Conservation (phyloP, 2,113 vertebrate genomes). For the Pyxicephalus adspersus region DNA sequence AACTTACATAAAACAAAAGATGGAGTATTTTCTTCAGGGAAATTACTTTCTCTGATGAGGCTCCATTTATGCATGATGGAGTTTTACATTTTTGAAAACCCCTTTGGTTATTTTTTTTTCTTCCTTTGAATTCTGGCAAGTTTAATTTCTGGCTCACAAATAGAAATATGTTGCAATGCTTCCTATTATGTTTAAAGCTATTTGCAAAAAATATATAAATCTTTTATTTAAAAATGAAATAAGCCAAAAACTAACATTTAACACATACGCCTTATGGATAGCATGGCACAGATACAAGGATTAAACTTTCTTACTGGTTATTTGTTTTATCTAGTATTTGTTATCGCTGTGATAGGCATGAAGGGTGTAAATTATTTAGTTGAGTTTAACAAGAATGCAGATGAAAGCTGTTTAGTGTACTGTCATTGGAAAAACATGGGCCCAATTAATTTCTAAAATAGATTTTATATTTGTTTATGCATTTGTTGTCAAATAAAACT, state of each 20-base stretch:
- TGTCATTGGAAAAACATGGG: constrained; percentile 19
- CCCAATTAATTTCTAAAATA: constrained; percentile 33
- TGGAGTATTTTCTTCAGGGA: constrained; percentile 80
- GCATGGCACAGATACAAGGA: constrained; percentile 30
- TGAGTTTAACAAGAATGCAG: constrained; percentile 50
- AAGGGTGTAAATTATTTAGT: constrained; percentile 54
- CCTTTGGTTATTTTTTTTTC: constrained; percentile 76
- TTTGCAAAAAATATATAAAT: constrained; percentile 67
- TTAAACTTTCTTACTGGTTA: constrained; percentile 50
- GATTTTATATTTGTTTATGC: constrained; percentile 14
- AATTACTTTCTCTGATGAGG: constrained; percentile 81
- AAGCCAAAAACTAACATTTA: constrained; percentile 74
- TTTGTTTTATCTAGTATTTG: constrained; percentile 50
- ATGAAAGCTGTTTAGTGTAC: constrained; percentile 38
- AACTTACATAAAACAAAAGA: constrained; percentile 85
- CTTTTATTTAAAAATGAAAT: constrained; percentile 64
- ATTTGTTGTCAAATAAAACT: constrained; percentile 15
- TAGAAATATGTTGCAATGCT: constrained; percentile 73
- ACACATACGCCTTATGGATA: constrained; percentile 59
- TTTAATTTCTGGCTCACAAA: constrained; percentile 79
- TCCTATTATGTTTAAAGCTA: constrained; percentile 68
- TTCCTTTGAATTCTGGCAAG: constrained; percentile 67
- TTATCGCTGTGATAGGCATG: constrained; percentile 36
- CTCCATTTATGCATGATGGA: constrained; percentile 81
- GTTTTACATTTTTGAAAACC: constrained; percentile 85